These are phyloP conservation scores for Bradypodion pumilum DNA, from an alignment of 2,797 vertebrate genomes.

Conservation along the genomic window DNA sequence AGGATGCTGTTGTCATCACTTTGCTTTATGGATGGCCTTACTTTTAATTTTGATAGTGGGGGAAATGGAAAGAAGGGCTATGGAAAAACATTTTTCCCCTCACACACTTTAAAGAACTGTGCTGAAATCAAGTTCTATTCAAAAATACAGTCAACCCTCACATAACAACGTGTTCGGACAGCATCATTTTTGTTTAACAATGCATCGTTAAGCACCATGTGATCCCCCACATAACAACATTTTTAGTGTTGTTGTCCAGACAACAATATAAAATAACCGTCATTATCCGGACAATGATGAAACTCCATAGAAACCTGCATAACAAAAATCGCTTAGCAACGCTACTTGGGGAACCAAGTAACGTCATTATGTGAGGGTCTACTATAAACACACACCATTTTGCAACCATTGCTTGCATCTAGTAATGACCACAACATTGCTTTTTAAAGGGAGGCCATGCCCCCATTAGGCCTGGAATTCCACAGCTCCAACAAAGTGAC, in stretches of 20 bases:
- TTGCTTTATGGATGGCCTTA: slow-evolving; percentile 20
- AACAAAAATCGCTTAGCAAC: no score
- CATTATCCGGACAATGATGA: no score
- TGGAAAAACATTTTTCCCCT: not conserved
- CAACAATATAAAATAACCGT: no score
- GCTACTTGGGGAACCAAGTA: no score
- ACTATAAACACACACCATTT: not conserved
- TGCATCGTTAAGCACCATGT: no score
- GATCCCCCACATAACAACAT: no score
- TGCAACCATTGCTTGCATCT: not conserved
- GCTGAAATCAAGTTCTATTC: not conserved
- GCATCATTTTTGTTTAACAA: no score
- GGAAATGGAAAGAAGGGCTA: not conserved
- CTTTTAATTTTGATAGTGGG: slow-evolving; percentile 8
- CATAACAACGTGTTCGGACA: no score
- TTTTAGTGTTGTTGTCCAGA: no score
- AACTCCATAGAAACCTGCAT: no score
- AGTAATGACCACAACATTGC: not conserved
- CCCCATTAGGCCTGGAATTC: slow-evolving; percentile 1
- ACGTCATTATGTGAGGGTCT: no score
- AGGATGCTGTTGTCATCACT: slow-evolving; percentile 21
- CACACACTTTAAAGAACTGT: not conserved
- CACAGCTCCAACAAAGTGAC: not conserved
- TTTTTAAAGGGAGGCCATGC: not conserved
- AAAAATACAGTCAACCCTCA: no score